phyloP scores from a whole-genome alignment of 2,797 vertebrate species.

The Malurus splendens region DNA sequence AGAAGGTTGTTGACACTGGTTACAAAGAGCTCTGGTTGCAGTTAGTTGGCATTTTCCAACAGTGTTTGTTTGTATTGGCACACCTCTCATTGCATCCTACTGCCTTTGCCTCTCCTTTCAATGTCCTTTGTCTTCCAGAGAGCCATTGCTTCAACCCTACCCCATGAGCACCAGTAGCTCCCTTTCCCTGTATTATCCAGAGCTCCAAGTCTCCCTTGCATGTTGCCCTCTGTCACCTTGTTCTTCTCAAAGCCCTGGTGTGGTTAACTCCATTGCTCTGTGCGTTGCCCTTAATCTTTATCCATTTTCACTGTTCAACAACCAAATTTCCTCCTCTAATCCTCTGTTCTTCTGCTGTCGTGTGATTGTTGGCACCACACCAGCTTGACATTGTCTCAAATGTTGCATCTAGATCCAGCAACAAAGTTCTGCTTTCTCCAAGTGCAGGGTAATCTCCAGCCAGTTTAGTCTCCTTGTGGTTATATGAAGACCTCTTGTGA shows the following conservation, averaged over 20 bases:
- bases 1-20: neutral
- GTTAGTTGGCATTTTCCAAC: neutral
- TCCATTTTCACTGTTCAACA: neutral
- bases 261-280: neutral
- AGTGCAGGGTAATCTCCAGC: neutral
- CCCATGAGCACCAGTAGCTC: neutral
- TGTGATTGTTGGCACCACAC: neutral
- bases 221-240: neutral
- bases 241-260: neutral
- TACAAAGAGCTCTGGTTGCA: neutral
- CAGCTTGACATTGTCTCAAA: neutral
- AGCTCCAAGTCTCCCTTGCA: neutral
- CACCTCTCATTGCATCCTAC: neutral
- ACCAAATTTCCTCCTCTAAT: neutral
- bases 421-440: neutral
- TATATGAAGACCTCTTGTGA: neutral
- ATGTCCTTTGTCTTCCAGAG: neutral
- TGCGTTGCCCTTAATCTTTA: neutral
- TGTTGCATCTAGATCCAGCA: accelerated
- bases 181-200: neutral
- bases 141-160: neutral
- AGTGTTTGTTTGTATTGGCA: neutral
- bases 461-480: neutral
- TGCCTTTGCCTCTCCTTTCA: neutral
- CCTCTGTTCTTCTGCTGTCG: neutral